A percentile compares a stretch with the other conserved stretches of the same genome.
Evolutionary conservation across 2,113 vertebrate species (phyloP).

Genomic region (Hippopotamus amphibius): DNA sequence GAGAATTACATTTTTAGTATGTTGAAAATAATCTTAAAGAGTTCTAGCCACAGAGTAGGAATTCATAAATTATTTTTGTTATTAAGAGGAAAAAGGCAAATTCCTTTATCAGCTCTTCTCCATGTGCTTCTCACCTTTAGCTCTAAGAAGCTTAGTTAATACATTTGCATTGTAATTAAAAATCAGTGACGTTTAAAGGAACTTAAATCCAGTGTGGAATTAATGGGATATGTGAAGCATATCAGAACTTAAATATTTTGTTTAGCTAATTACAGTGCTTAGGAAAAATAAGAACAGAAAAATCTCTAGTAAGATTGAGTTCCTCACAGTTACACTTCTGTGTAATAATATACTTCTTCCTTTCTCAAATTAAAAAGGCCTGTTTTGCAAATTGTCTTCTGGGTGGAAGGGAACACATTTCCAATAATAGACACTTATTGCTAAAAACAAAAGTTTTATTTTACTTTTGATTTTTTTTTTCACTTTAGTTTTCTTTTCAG

Average conservation of each 20-base stretch:
- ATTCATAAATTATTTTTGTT: slow-evolving; percentile 45
- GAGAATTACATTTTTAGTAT: slow-evolving; percentile 3
- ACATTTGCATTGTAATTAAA: slow-evolving; percentile 82
- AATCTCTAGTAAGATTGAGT: slow-evolving; percentile 30
- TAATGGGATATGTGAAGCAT: slow-evolving; percentile 74
- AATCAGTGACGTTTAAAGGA: slow-evolving; percentile 75
- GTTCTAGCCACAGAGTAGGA: not conserved
- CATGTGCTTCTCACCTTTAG: slow-evolving; percentile 26
- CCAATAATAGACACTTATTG: not conserved
- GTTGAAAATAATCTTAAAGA: slow-evolving; percentile 38
- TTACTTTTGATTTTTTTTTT: slow-evolving; percentile 28
- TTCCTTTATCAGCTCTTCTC: slow-evolving; percentile 54
- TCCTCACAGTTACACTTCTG: slow-evolving; percentile 57
- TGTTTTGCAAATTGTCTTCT: slow-evolving; percentile 50
- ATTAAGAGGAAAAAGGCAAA: slow-evolving; percentile 42
- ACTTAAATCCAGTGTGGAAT: slow-evolving; percentile 71
- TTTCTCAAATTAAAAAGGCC: slow-evolving; percentile 36
- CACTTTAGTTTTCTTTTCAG: not conserved
- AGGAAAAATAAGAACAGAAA: slow-evolving; percentile 63
- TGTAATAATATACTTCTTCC: slow-evolving; percentile 55
- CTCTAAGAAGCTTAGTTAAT: slow-evolving; percentile 61
- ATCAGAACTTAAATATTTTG: slow-evolving; percentile 62
- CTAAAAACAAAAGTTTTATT: slow-evolving; percentile 28
- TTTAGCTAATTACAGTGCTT: slow-evolving; percentile 64
- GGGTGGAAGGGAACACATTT: slow-evolving; percentile 47